Percentiles rank a stretch among this genome's conserved stretches.
Evolutionary conservation across 2,888 invertebrate genomes (phyloP).

Genomic region (Tanypteryx hageni): DNA sequence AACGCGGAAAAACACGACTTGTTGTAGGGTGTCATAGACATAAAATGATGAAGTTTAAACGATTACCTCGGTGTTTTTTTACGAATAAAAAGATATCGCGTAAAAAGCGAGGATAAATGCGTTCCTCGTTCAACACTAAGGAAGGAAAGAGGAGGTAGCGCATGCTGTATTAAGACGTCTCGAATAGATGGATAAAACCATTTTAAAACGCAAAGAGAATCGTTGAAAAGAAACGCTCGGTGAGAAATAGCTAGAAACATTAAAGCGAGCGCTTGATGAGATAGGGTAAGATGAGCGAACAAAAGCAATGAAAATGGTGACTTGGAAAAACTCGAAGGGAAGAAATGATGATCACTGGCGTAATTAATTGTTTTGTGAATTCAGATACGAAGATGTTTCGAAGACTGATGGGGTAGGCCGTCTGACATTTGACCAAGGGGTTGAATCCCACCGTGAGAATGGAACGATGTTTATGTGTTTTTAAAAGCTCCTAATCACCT

Average conservation of each 20-base stretch:
- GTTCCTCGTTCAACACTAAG: not conserved
- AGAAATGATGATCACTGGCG: conserved; percentile 13
- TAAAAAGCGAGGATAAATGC: not conserved
- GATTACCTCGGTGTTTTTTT: not conserved
- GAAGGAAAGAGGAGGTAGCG: not conserved
- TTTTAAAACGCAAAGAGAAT: not conserved
- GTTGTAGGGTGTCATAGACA: not conserved
- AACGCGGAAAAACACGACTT: not conserved
- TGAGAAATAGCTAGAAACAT: not conserved
- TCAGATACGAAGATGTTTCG: conserved; percentile 19
- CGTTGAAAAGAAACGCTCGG: not conserved
- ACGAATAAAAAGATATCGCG: not conserved
- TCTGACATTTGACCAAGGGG: not conserved
- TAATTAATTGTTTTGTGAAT: conserved; percentile 35
- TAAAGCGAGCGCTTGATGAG: conserved; percentile 7
- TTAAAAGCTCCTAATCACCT: not conserved
- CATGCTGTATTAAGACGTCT: not conserved
- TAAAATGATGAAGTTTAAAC: not conserved
- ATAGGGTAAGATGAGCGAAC: not conserved
- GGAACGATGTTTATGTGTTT: conserved; percentile 4
- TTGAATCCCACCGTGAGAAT: not conserved
- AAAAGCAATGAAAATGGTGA: conserved; percentile 21
- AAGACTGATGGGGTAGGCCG: conserved; percentile 7
- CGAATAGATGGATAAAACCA: not conserved
- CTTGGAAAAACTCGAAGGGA: conserved; percentile 20